Conservation (phyloP, 2,888 invertebrate genomes). For the Liodrosophila aerea region DNA sequence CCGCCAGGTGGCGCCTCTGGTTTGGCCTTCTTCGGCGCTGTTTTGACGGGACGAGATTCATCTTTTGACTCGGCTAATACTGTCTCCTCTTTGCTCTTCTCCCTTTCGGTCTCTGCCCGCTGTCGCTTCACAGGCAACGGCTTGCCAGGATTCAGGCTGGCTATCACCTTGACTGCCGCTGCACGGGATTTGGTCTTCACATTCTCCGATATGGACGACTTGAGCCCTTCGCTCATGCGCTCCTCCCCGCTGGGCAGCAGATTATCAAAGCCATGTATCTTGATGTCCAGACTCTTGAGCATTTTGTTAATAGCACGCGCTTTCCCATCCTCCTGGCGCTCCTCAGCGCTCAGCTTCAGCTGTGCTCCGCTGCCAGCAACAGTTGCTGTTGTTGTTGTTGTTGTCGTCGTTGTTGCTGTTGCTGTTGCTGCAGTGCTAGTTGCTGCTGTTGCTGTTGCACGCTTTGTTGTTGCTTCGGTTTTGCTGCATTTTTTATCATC, state of each 20-base stretch:
- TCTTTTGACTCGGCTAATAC: constrained; percentile 32
- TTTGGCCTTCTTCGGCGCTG: constrained; percentile 56
- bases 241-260: constrained; percentile 79
- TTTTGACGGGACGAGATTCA: constrained; percentile 36
- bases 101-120: constrained; percentile 31
- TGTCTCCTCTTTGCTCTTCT: constrained; percentile 30
- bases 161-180: constrained; percentile 80
- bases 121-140: constrained; percentile 47
- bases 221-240: constrained; percentile 78
- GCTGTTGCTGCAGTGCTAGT: constrained; percentile 13
- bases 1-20: constrained; percentile 19
- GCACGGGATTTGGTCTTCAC: constrained; percentile 82
- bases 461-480: constrained; percentile 38
- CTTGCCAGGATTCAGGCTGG: constrained; percentile 68
- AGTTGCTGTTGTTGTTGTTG: constrained; percentile 11
- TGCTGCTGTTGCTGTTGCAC: constrained; percentile 10
- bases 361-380: constrained; percentile 5
- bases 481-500: constrained; percentile 47
- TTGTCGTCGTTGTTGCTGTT: constrained; percentile 3
- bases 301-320: constrained; percentile 81
- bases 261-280: constrained; percentile 81
- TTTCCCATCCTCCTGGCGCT: constrained; percentile 79
- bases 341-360: constrained; percentile 53
- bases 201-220: constrained; percentile 83
- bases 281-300: constrained; percentile 81